These are phyloP conservation scores for Phocides pigmalion DNA, from an alignment of 1,140 invertebrate genomes.

Conservation along the genomic window DNA sequence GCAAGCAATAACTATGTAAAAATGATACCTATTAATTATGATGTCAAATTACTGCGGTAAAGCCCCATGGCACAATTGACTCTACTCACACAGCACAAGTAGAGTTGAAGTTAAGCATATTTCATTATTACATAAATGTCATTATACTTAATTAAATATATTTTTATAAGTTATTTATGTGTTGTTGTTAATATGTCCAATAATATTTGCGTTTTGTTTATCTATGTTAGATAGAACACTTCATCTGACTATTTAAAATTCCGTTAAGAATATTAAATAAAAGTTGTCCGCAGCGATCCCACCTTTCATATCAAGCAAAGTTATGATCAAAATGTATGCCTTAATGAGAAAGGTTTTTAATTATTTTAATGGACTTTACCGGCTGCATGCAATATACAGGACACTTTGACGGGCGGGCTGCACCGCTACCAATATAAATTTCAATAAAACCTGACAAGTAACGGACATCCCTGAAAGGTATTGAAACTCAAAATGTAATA, in stretches of 20 bases:
- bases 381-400: constrained; percentile 2
- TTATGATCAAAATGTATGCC: neutral
- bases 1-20: too few relatives aligned
- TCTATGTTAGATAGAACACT: too few relatives aligned
- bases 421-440: constrained; percentile 38
- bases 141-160: too few relatives aligned
- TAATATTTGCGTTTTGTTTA: too few relatives aligned
- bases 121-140: too few relatives aligned
- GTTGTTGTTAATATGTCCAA: too few relatives aligned
- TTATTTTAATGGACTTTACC: constrained; percentile 16
- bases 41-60: too few relatives aligned
- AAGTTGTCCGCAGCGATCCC: neutral
- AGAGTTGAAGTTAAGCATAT: too few relatives aligned
- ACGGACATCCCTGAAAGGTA: constrained; percentile 42
- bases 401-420: constrained; percentile 14
- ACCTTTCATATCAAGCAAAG: neutral
- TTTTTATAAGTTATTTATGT: too few relatives aligned
- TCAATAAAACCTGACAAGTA: constrained; percentile 36
- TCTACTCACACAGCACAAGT: too few relatives aligned
- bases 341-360: constrained; percentile 15
- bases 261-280: neutral
- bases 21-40: too few relatives aligned
- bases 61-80: too few relatives aligned
- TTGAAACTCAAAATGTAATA: constrained; percentile 21
- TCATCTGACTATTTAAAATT: neutral